Conservation (phyloP, 2,888 invertebrate species). For the Lucinisca nassula region DNA sequence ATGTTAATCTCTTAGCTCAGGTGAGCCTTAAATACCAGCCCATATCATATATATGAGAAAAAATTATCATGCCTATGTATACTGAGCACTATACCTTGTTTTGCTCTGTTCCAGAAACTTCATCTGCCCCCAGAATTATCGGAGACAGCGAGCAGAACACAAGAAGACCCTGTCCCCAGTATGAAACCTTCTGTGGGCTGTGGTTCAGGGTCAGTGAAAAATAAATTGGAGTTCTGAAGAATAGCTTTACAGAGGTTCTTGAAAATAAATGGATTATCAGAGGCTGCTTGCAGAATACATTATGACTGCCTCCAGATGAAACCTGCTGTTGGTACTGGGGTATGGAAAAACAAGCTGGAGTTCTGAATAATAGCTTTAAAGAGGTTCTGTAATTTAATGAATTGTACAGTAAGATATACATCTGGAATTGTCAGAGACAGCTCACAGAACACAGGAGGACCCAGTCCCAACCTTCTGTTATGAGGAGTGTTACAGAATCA, state of each 20-base stretch:
- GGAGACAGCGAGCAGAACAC: slow-evolving; percentile 83
- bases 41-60: no score
- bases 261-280: slow-evolving; percentile 87
- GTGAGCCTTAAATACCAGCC: no score
- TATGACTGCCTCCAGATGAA: slow-evolving; percentile 78
- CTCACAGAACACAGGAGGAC: slow-evolving; percentile 84
- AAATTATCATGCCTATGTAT: no score
- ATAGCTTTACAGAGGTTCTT: no score
- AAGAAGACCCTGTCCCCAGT: slow-evolving; percentile 80
- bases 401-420: no score
- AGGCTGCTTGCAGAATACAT: slow-evolving; percentile 84
- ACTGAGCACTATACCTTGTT: no score
- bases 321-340: slow-evolving; percentile 46
- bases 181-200: slow-evolving; percentile 66
- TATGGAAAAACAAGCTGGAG: slow-evolving; percentile 74
- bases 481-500: no score
- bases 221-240: slow-evolving; percentile 80
- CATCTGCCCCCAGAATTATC: slow-evolving; percentile 87
- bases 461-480: slow-evolving; percentile 65
- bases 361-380: no score
- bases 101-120: slow-evolving; percentile 84
- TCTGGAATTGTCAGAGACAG: slow-evolving; percentile 86
- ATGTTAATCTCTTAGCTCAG: no score
- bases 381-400: no score
- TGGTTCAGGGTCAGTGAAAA: slow-evolving; percentile 57